phyloP scores from a whole-genome alignment of 2,113 vertebrate species.

The Psilopogon haemacephalus region DNA sequence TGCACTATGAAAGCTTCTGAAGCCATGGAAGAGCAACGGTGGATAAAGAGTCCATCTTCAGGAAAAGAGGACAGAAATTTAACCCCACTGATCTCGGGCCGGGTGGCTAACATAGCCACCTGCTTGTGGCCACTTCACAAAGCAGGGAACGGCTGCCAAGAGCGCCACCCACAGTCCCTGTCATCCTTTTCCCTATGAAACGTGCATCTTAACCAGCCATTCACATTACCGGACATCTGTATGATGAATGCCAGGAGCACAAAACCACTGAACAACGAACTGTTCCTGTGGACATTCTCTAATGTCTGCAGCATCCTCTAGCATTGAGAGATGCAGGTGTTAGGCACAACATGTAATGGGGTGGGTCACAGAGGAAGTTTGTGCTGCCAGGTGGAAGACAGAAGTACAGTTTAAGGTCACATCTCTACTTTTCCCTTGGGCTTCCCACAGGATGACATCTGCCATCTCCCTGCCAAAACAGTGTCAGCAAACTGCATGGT shows the following conservation, averaged over 20 bases:
- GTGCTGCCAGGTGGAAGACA: background rate
- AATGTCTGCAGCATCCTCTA: background rate
- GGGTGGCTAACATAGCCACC: background rate
- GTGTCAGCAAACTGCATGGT: background rate
- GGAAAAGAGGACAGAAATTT: background rate
- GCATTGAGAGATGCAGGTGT: accelerated
- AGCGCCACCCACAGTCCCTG: background rate
- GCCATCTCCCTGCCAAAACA: constrained; percentile 8
- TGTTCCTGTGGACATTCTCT: accelerated
- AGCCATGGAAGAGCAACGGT: background rate
- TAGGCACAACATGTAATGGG: background rate
- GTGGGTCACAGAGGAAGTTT: background rate
- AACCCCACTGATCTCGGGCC: background rate
- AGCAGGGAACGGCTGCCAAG: background rate
- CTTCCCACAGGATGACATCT: background rate
- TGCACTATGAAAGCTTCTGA: background rate
- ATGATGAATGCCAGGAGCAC: accelerated
- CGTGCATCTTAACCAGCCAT: background rate
- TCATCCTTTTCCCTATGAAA: background rate
- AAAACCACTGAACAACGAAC: background rate
- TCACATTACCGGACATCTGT: background rate
- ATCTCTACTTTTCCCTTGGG: background rate
- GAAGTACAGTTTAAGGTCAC: background rate
- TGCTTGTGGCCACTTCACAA: background rate
- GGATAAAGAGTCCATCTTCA: background rate